Evolutionary conservation across 2,888 invertebrate genomes (phyloP), one percentile per base, ranked within the genome.

Genomic region (Rambutsinella grinnellia): DNA sequence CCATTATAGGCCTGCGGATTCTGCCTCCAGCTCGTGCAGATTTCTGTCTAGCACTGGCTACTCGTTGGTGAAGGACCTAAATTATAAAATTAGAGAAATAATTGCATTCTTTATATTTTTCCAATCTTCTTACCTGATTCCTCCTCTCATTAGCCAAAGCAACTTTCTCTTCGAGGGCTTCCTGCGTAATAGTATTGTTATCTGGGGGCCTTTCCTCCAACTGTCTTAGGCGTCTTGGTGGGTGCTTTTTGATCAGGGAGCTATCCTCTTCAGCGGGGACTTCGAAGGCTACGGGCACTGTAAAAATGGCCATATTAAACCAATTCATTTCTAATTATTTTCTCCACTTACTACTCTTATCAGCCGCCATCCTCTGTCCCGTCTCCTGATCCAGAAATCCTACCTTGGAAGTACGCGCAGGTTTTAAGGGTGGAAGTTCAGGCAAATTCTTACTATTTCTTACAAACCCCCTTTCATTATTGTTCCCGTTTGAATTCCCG

Each of bases 221-320:
- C 61, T 81, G 78, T 74, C 81, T 78, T 24, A 82, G 75, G 54
- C 83, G 57, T 47, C 81, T 71, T 3, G 83, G 83, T 21, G 83
- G 83, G 76, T 83, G 83, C 28, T 78, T 70, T 56, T 82, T 81
- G 24, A 83, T 82, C 46, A 83, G 58, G 24, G 79, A 79, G 27
- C 68, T 77, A 58, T 69, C 61, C 27, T 81, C 81, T n/a, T 76
- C 81, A 10, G 82, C 81, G 57, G 83, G 82, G 49, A 83, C 83
- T 78, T 83, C 83, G 77, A 83, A 83, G 15, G 83, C 83, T 47
- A 83, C 56, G 27, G 83, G 83, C 60, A 77, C 81, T 83, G 51
- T n/a, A 21, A 47, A 26, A 72, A 26, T 51, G n/a, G n/a, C n/a
- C n/a, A n/a, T n/a, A n/a, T n/a, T n/a, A n/a, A n/a, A n/a, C n/a